These are phyloP conservation scores for Centropyge bicolor DNA, from an alignment of 2,797 vertebrate species.

Conservation along the genomic window DNA sequence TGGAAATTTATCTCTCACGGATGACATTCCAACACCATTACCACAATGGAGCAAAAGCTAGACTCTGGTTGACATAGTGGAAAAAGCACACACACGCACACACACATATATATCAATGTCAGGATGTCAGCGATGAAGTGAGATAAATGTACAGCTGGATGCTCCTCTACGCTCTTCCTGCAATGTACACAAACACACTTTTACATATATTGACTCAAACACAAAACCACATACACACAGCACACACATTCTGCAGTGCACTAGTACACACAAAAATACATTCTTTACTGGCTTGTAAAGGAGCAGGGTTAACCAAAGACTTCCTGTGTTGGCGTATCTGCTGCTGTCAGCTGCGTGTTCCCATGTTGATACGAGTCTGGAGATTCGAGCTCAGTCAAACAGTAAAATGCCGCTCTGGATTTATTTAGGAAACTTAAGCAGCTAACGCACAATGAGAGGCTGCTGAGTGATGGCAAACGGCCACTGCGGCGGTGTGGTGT, in stretches of 20 bases:
- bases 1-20: conserved; percentile 40
- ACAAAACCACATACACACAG: background rate
- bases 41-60: conserved; percentile 51
- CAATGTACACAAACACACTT: conserved; percentile 1
- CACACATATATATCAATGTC: background rate
- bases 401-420: conserved; percentile 25
- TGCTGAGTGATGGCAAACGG: conserved; percentile 48
- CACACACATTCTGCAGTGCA: conserved; percentile 10
- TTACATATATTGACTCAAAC: conserved; percentile 5
- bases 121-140: conserved; percentile 22
- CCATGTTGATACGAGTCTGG: conserved; percentile 48
- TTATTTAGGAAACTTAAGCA: conserved; percentile 41
- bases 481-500: background rate
- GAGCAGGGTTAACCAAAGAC: conserved; percentile 48
- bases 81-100: conserved; percentile 48
- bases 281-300: conserved; percentile 64
- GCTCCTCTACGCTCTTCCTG: background rate
- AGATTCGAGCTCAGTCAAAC: conserved; percentile 48
- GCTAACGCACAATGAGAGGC: conserved; percentile 18
- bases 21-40: conserved; percentile 69
- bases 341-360: conserved; percentile 51
- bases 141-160: conserved; percentile 12
- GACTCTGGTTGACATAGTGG: conserved; percentile 60
- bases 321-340: conserved; percentile 61
- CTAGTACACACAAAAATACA: conserved; percentile 16